A percentile compares a stretch with the other conserved stretches of the same genome.
Evolutionary conservation across 2,797 vertebrate genomes (phyloP).

Genomic region (Clarias fuscus): DNA sequence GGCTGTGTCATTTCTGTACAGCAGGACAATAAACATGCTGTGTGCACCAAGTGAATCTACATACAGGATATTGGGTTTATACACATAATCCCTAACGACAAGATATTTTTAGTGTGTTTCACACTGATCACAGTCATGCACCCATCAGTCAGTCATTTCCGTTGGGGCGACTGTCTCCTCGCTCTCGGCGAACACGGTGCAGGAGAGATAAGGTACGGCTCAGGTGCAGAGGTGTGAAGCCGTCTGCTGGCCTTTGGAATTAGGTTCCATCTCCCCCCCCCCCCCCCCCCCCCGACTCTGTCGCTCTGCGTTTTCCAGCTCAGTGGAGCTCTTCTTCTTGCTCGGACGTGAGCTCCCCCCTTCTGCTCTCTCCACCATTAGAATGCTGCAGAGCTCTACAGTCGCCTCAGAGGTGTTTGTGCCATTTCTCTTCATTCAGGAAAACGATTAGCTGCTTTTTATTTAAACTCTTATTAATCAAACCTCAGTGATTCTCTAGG

Average conservation of each 20-base stretch:
- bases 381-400: slow-evolving; percentile 31
- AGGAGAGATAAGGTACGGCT: not conserved
- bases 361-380: slow-evolving; percentile 5
- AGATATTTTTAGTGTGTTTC: slow-evolving; percentile 40
- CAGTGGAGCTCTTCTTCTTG: slow-evolving; percentile 15
- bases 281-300: not conserved
- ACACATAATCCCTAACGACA: slow-evolving; percentile 44
- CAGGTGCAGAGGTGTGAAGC: not conserved
- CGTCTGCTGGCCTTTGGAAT: not conserved
- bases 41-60: not conserved
- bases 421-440: not conserved
- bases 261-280: not conserved
- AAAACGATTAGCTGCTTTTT: not conserved
- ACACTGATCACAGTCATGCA: not conserved
- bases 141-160: not conserved
- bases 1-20: too few relatives aligned
- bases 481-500: not conserved
- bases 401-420: not conserved
- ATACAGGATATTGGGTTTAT: slow-evolving; percentile 42
- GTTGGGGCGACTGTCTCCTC: not conserved
- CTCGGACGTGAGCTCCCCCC: slow-evolving; percentile 2
- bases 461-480: not conserved
- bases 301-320: slow-evolving; percentile 34
- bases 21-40: not conserved
- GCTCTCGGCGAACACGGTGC: not conserved